Percentiles rank a stretch among this genome's conserved stretches.
Evolutionary conservation across 2,888 invertebrate genomes (phyloP).

Genomic region (Stenurella melanura): DNA sequence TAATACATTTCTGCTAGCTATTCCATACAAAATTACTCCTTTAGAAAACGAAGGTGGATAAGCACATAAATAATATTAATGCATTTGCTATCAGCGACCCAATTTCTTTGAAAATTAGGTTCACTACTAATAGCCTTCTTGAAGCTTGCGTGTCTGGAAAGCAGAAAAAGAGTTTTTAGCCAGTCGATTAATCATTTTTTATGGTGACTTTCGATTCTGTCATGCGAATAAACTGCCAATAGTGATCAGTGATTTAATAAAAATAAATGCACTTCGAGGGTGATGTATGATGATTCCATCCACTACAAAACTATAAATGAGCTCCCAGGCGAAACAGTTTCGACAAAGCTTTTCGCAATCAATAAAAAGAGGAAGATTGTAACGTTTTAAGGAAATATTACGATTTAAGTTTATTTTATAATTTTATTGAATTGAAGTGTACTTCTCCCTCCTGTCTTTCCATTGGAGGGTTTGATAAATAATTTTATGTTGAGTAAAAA

Average conservation of each 20-base stretch:
- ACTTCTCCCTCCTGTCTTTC: too few relatives aligned
- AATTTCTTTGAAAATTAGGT: conserved; percentile 7
- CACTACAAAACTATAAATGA: conserved; percentile 1
- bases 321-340: not conserved
- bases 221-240: conserved; percentile 26
- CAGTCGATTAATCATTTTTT: conserved; percentile 30
- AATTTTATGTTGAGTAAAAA: too few relatives aligned
- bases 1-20: too few relatives aligned
- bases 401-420: not conserved
- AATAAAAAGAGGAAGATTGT: not conserved
- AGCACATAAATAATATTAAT: not conserved
- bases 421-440: too few relatives aligned
- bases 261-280: conserved; percentile 1
- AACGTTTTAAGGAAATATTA: not conserved
- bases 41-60: not conserved
- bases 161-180: conserved; percentile 16
- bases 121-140: conserved; percentile 7
- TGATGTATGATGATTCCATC: not conserved
- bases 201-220: conserved; percentile 15
- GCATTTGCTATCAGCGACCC: not conserved
- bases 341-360: not conserved
- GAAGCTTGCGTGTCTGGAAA: not conserved
- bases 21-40: not conserved
- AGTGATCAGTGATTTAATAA: conserved; percentile 16
- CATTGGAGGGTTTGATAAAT: too few relatives aligned